Conservation (phyloP, 2,797 vertebrate genomes). For the Eutrigla gurnardus region DNA sequence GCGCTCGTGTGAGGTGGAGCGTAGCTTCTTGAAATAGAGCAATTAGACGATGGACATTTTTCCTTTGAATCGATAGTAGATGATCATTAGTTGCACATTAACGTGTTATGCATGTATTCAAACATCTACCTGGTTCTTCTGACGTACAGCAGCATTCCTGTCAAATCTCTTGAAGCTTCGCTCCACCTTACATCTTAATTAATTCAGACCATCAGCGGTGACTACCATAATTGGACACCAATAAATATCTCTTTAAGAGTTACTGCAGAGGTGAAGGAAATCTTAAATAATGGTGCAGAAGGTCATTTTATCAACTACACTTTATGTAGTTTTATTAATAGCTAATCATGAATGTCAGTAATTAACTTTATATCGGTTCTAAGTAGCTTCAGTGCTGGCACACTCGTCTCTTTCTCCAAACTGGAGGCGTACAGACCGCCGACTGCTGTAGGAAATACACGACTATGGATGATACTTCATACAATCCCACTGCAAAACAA, state of each 20-base stretch:
- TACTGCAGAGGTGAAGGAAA: neutral
- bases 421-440: no score
- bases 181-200: neutral
- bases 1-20: no score
- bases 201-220: neutral
- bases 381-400: no score
- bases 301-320: neutral
- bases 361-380: neutral
- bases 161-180: neutral
- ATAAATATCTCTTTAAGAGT: neutral
- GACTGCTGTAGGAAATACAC: no score
- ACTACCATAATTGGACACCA: neutral
- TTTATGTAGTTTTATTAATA: neutral
- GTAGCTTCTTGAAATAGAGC: no score
- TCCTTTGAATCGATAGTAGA: neutral
- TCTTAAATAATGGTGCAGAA: conserved; percentile 11
- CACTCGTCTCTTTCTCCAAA: no score
- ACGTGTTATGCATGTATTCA: conserved; percentile 1
- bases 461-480: no score
- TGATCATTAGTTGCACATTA: neutral
- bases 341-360: neutral
- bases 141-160: neutral
- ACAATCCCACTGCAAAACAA: no score
- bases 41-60: no score
- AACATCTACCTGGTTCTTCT: neutral